Conservation (phyloP, 1,140 invertebrate species). For the Temnothorax nylanderi region DNA sequence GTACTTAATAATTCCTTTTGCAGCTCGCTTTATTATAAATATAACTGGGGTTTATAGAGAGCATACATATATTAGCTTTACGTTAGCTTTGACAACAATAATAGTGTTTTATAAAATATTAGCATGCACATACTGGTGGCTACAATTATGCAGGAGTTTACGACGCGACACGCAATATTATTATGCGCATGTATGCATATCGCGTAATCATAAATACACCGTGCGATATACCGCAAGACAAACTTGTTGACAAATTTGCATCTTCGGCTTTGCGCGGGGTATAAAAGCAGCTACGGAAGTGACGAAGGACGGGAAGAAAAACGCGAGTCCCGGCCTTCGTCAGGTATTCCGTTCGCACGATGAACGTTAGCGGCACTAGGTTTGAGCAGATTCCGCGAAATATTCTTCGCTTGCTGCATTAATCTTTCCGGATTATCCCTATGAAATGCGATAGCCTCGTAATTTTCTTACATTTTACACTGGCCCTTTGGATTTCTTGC, state of each 20-base stretch:
- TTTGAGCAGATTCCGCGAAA: conserved; percentile 19
- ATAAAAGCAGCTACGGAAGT: conserved; percentile 35
- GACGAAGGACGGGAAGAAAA: conserved; percentile 23
- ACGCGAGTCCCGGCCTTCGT: neutral
- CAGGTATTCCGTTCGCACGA: neutral
- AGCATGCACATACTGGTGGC: neutral
- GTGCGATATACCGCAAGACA: conserved; percentile 5
- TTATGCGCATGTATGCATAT: neutral
- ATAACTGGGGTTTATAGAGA: neutral
- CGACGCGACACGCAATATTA: neutral
- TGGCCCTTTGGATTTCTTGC: neutral
- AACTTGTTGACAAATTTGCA: conserved; percentile 32
- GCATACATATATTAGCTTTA: neutral
- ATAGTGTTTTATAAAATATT: neutral
- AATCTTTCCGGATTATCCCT: conserved; percentile 18
- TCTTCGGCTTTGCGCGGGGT: conserved; percentile 37
- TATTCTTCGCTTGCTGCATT: conserved; percentile 27
- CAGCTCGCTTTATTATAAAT: neutral
- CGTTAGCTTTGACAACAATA: neutral
- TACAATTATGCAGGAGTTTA: conserved; percentile 13
- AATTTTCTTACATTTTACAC: conserved; percentile 28
- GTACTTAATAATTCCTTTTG: neutral
- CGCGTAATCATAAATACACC: conserved; percentile 15
- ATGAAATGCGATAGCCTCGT: neutral
- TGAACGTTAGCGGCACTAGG: conserved; percentile 11